Evolutionary conservation across 1,140 invertebrate genomes (phyloP), one percentile per base, ranked within the genome.

Genomic region (Eciton burchellii): DNA sequence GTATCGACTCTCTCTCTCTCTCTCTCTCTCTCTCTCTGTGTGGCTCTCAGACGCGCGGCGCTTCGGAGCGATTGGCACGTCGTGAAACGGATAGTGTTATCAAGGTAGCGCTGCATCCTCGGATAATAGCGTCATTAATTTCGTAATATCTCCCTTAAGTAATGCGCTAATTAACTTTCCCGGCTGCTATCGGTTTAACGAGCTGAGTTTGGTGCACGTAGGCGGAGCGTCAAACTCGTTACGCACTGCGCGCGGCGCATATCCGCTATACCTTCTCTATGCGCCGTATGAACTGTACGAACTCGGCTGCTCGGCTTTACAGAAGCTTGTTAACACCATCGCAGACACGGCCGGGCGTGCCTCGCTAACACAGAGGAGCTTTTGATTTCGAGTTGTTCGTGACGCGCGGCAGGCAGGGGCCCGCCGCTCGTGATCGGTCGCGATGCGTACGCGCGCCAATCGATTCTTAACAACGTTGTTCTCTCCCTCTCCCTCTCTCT

Each of bases 301-400:
- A 54, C 49, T 21, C 1, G 72, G 43, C 72, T 74, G 73, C 62
- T 68, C 82, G 70, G 77, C 77, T 84, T 84, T 84, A 70, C 79
- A 60, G 77, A 57, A 84, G 82, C 82, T 84, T 84, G 82, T 84
- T 84, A 84, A 81, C 62, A 81, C 82, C 77, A 54, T 82, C 77
- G 65, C 63, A 82, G 82, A 84, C 52, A 68, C 62, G 41, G 56
- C 45, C 79, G 74, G 59, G 45, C 79, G 66, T 82, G 52, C 59
- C 54, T 41, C 24, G 59, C n/a, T 57, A 35, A 35, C 74, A 56
- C 63, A 57, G 49, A 82, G 52, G 24, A 72, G 82, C 76, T 84
- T 84, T 84, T 84, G 76, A 84, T 84, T 84, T 84, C 77, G 68
- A 56, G 57, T 72, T 59, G 77, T 57, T 72, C 66, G 62, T 70